phyloP scores from a whole-genome alignment of 2,797 vertebrate species.

The Sylvia borin region DNA sequence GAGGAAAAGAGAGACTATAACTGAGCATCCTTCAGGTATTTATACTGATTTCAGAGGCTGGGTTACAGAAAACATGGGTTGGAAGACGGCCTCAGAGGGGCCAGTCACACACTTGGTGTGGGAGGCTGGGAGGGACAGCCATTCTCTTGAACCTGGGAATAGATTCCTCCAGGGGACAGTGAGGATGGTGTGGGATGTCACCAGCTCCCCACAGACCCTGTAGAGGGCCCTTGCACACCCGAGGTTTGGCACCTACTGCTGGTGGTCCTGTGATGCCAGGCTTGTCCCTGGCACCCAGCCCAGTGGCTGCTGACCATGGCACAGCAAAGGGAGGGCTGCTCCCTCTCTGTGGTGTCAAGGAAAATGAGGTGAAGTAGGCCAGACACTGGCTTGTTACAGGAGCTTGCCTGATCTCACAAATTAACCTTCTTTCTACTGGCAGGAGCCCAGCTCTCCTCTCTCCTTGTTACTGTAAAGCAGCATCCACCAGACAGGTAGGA shows the following conservation, averaged over 20 bases:
- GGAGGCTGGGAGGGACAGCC: background rate
- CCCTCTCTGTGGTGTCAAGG: fast-evolving
- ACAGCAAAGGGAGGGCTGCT: background rate
- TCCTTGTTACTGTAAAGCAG: background rate
- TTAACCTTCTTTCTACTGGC: background rate
- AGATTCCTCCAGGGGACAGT: background rate
- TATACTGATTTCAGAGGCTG: background rate
- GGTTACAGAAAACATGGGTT: background rate
- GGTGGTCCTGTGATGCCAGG: background rate
- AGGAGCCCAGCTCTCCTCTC: background rate
- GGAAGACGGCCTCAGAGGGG: background rate
- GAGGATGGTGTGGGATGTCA: background rate
- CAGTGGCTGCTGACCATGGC: background rate
- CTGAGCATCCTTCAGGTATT: background rate
- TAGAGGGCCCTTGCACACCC: background rate
- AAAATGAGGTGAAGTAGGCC: background rate
- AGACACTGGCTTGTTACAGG: background rate
- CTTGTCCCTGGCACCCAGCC: background rate
- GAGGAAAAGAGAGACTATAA: background rate
- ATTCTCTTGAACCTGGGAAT: background rate
- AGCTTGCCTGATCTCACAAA: background rate
- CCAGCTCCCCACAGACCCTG: background rate
- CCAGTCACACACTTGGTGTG: background rate
- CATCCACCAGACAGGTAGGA: background rate
- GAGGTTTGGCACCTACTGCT: background rate